Evolutionary conservation across 2,113 vertebrate species (phyloP).

Genomic region (Xiphias gladius): DNA sequence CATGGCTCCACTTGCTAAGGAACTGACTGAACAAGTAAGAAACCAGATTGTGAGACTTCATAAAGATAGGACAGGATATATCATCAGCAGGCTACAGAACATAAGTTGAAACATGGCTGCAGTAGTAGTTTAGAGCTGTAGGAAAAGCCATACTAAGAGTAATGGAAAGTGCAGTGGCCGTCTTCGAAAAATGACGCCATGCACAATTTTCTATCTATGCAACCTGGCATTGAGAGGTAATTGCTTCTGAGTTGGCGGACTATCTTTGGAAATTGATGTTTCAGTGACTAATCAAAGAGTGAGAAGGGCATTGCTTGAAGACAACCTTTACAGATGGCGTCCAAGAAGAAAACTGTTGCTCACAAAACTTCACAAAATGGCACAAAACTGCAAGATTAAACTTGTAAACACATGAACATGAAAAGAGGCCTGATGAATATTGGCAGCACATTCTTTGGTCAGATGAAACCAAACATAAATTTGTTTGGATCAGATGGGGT

Average conservation of each 20-base stretch:
- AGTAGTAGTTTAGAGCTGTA: background rate
- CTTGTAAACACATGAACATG: conserved; percentile 20
- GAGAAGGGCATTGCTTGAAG: background rate
- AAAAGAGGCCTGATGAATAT: conserved; percentile 12
- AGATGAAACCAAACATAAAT: conserved; percentile 23
- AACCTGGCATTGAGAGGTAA: background rate
- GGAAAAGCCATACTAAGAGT: background rate
- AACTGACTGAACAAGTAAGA: background rate
- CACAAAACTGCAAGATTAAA: conserved; percentile 3
- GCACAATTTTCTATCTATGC: background rate
- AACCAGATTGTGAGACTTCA: background rate
- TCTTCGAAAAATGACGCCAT: background rate
- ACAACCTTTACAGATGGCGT: conserved; percentile 6
- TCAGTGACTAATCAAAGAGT: background rate
- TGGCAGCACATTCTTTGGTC: conserved; percentile 5
- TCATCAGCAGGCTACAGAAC: background rate
- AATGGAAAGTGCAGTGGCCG: background rate
- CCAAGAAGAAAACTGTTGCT: background rate
- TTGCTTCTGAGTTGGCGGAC: background rate
- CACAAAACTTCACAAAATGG: background rate
- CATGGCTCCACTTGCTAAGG: background rate
- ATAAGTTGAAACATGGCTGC: background rate
- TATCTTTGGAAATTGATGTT: background rate
- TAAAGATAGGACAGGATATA: background rate
- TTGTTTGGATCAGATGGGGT: conserved; percentile 16